Evolutionary conservation across 2,113 vertebrate genomes (phyloP).

Genomic region (Poeciliopsis occidentalis): DNA sequence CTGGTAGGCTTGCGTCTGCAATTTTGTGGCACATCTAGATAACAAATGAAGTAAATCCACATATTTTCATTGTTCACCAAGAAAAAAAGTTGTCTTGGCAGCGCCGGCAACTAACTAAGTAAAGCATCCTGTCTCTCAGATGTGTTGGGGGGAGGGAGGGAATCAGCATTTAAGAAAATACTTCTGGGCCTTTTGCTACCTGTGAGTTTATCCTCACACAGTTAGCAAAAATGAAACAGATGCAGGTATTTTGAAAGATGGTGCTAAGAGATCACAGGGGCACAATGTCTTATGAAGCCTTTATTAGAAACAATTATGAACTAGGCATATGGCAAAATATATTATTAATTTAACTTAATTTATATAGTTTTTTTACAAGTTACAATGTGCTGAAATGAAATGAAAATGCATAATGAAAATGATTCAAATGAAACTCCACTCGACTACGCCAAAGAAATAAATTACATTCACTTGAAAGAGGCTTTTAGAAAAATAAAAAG

Average conservation of each 20-base stretch:
- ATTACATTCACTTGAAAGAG: slow-evolving; percentile 22
- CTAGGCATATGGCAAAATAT: background rate
- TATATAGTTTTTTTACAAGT: slow-evolving; percentile 7
- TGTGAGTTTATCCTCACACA: background rate
- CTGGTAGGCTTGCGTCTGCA: no score
- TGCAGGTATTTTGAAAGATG: background rate
- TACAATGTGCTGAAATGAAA: background rate
- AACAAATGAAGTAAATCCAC: background rate
- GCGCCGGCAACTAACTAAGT: background rate
- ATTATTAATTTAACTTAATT: slow-evolving; percentile 12
- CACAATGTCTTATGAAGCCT: background rate
- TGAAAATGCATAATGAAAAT: background rate
- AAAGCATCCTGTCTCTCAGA: background rate
- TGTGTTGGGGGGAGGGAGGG: background rate
- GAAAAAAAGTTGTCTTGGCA: background rate
- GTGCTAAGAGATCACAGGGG: background rate
- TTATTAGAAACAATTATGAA: background rate
- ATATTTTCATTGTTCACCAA: background rate
- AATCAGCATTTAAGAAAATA: background rate
- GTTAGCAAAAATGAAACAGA: background rate
- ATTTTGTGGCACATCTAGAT: background rate
- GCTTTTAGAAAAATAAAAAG: slow-evolving; percentile 4
- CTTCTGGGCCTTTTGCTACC: no score
- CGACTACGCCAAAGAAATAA: slow-evolving; percentile 4
- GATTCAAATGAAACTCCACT: background rate